Percentiles rank a stretch among this genome's conserved stretches.
These are phyloP conservation scores for Zaprionus capensis DNA, from an alignment of 1,140 invertebrate species.

Conservation along the genomic window DNA sequence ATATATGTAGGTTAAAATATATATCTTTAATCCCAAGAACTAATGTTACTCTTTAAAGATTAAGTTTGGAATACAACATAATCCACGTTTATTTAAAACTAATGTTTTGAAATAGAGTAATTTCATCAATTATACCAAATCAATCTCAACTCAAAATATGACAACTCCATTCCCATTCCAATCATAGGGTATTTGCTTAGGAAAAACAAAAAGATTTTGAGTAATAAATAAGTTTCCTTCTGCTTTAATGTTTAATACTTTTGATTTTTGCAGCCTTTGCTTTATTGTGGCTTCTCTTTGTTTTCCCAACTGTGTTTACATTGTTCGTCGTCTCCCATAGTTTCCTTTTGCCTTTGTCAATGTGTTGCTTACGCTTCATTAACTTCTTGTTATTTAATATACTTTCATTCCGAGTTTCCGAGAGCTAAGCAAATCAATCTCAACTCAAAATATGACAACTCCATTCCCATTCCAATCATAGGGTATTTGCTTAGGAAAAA, in stretches of 20 bases:
- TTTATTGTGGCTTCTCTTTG: conserved; percentile 63
- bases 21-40: too few species aligned
- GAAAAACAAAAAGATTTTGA: neutral
- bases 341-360: conserved; percentile 22
- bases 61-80: too few species aligned
- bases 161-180: neutral
- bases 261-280: conserved; percentile 48
- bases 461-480: neutral
- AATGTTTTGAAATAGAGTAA: too few species aligned
- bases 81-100: too few species aligned
- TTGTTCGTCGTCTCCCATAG: neutral
- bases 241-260: conserved; percentile 66
- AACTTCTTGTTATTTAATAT: conserved; percentile 78
- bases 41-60: too few species aligned
- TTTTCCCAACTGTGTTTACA: conserved; percentile 9
- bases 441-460: too few species aligned
- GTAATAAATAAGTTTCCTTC: conserved; percentile 24
- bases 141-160: too few species aligned
- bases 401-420: conserved; percentile 63
- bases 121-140: too few species aligned
- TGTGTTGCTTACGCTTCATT: conserved; percentile 70
- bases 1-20: too few species aligned
- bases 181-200: neutral
- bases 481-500: neutral
- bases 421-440: conserved; percentile 28